A percentile compares a stretch with the other conserved stretches of the same genome.
Evolutionary conservation across 2,113 vertebrate species (phyloP).

Genomic region (Abramis brama): DNA sequence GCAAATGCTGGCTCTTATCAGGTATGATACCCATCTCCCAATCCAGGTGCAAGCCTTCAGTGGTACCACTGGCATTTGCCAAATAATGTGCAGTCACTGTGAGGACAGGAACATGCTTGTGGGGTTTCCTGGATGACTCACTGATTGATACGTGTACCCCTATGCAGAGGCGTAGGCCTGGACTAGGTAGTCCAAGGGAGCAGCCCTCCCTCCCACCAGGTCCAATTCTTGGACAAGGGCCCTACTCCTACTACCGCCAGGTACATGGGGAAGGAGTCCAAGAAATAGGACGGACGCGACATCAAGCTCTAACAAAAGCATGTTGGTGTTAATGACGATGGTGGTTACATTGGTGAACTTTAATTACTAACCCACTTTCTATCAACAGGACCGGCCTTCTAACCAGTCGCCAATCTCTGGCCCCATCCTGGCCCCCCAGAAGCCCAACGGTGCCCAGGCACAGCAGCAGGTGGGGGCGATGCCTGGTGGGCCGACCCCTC

Average conservation of each 20-base stretch:
- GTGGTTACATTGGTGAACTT: slow-evolving; percentile 1
- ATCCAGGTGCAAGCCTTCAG: not conserved
- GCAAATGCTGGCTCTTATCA: slow-evolving; percentile 76
- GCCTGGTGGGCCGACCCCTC: slow-evolving; percentile 50
- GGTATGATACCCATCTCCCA: slow-evolving; percentile 67
- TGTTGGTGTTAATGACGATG: not conserved
- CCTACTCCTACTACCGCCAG: slow-evolving; percentile 78
- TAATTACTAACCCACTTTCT: not conserved
- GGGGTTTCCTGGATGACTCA: slow-evolving; percentile 61
- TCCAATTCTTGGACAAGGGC: slow-evolving; percentile 76
- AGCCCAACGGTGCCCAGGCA: slow-evolving; percentile 62
- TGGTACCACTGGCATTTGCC: not conserved
- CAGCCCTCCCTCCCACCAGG: slow-evolving; percentile 76
- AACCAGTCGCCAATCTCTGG: slow-evolving; percentile 60
- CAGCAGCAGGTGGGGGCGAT: slow-evolving; percentile 60
- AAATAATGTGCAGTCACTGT: slow-evolving; percentile 25
- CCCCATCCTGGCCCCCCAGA: slow-evolving; percentile 52
- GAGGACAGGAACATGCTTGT: slow-evolving; percentile 59
- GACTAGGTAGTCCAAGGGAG: slow-evolving; percentile 75
- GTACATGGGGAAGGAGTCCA: slow-evolving; percentile 64
- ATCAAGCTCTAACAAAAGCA: slow-evolving; percentile 10
- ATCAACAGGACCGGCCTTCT: slow-evolving; percentile 67
- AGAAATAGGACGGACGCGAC: slow-evolving; percentile 14
- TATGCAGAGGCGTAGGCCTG: slow-evolving; percentile 76
- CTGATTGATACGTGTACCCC: slow-evolving; percentile 67